Evolutionary conservation across 1,140 invertebrate species (phyloP), one percentile per base, ranked within the genome.

Genomic region (Hirudo medicinalis): DNA sequence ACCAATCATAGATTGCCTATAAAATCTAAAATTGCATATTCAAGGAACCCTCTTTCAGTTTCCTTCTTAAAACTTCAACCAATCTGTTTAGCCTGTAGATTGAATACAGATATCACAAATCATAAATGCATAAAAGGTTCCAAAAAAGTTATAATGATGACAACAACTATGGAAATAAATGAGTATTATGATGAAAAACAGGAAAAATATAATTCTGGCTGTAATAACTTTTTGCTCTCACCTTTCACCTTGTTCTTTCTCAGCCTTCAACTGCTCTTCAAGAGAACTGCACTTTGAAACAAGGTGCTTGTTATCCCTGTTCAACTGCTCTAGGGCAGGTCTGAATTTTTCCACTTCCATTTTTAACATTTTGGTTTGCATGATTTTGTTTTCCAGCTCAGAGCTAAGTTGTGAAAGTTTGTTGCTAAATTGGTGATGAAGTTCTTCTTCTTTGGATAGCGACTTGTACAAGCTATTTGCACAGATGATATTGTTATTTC

Each of bases 321-420:
- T 25, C 22, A 32, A 63, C 29, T 63, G 22, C 19, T 63, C 29
- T 5, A n/a, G 11, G 22, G 8, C 15, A 9, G 57, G 29, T n/a
- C 8, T 25, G 29, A 63, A 20, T 63, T 63, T 32, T n/a, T 63
- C 57, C 6, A 25, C 9, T 25, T 63, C 57, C 29, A 13, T 13
- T 63, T 22, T 63, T n/a, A 63, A 63, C 11, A 63, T 22, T 9
- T 32, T 22, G 5, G 9, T 32, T 63, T 63, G 57, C 19, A 8
- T 63, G 57, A 1, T 63, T 63, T 63, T 63, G 57, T 63, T 63
- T 6, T 63, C 22, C 57, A 63, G 57, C 17, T 63, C 57, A 63
- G 22, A 5, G 11, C 29, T 22, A 13, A 63, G 20, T 32, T 32
- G 22, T 25, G 22, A 22, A 63, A 63, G 57, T 32, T 25, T 63